Evolutionary conservation across 2,797 vertebrate species (phyloP), one percentile per base, ranked within the genome.

Genomic region (Sebastes diploproa): DNA sequence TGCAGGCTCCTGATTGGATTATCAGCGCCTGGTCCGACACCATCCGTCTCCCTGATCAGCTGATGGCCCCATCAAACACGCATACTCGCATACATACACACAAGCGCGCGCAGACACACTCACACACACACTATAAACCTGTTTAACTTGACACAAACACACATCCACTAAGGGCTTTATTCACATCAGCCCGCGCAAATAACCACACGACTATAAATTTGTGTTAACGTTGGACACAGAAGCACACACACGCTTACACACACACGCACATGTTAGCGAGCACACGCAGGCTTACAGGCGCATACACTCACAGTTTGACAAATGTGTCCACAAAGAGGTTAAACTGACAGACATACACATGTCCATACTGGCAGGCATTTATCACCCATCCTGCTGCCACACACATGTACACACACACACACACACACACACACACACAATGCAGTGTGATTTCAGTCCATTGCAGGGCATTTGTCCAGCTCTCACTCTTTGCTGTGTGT

Each of bases 1-100:
- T 97, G 96, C 97, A 96, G 96, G 97, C 92, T 77, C 95, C 95
- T 97, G 96, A 97, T 98, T 97, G 97, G 97, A 96, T 96, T 96
- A 94, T 88, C 80, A 84, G 87, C 74, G 92, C 91, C 95, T 94
- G 94, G 91, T 89, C 88, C 89, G 83, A 95, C 94, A 94, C 94
- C 92, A 95, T 94, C 92, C 91, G 79, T 93, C 91, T 93, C 87
- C 88, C 91, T 91, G 93, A 96, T 95, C 94, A 93, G 92, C 92
- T 92, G 95, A 95, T 95, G 92, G 91, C 89, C 84, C 87, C 86
- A 92, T 90, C 82, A 83, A 85, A 91, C 89, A 93, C 69, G 50
- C 88, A 90, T 88, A 82, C 78, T 83, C 82, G 14, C 82, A 81
- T 75, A 83, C 66, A 73, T 60, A 82, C 65, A 70, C 71, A 82